phyloP scores from a whole-genome alignment of 2,113 vertebrate genomes.

The Istiophorus platypterus region DNA sequence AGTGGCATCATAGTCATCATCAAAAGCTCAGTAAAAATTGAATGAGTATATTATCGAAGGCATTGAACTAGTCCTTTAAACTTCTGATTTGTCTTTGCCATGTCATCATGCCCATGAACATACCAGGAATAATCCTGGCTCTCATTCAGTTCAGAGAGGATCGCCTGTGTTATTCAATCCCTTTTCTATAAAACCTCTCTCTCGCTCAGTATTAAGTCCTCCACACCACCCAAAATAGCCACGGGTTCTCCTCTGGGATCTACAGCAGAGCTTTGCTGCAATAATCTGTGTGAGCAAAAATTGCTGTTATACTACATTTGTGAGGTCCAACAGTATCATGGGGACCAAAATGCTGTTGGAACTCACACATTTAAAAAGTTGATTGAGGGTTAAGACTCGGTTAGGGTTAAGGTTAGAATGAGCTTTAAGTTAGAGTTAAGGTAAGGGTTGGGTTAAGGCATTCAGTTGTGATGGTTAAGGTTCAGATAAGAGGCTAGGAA shows the following conservation, averaged over 20 bases:
- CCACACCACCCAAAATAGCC: slow-evolving; percentile 61
- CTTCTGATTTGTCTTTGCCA: background rate
- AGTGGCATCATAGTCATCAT: background rate
- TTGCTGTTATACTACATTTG: no score
- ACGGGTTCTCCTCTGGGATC: slow-evolving; percentile 60
- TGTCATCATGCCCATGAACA: slow-evolving; percentile 16
- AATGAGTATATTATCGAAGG: background rate
- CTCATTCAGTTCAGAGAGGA: slow-evolving; percentile 22
- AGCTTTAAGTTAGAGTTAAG: no score
- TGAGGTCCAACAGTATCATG: no score
- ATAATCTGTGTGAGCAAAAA: slow-evolving; percentile 23
- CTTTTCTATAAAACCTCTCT: slow-evolving; percentile 31
- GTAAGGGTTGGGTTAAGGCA: no score
- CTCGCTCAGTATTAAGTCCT: slow-evolving; percentile 60
- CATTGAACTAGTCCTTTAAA: background rate
- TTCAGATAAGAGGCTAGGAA: no score
- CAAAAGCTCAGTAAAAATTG: background rate
- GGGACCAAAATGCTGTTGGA: no score
- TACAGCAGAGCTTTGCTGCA: slow-evolving; percentile 52
- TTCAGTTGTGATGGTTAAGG: no score
- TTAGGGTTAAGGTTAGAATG: no score
- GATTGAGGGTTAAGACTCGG: no score
- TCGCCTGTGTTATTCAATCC: slow-evolving; percentile 60
- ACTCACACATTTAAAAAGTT: no score
- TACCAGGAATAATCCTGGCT: slow-evolving; percentile 15